Evolutionary conservation across 2,113 vertebrate genomes (phyloP), one percentile per base, ranked within the genome.

Genomic region (Hipposideros armiger): DNA sequence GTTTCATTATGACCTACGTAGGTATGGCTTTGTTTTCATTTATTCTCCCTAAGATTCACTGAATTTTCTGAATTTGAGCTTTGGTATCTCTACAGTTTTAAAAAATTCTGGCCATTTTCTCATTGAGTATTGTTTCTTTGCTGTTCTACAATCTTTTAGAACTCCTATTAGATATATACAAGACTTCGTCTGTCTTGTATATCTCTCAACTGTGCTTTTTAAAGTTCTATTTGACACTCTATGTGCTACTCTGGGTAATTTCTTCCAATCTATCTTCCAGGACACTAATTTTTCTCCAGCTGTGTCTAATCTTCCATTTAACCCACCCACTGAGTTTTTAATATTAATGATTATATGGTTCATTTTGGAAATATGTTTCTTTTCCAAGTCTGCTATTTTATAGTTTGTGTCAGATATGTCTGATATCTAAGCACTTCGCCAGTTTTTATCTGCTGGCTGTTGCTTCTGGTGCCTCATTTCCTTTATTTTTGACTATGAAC

Each of bases 281-380:
- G 82, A 91, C 58, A 62, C 77, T 97, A 93, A 94, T 97, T 97
- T 97, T 91, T 89, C 93, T 96, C 93, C 91, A 95, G 67, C 91
- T 97, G 83, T 92, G 50, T 95, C 96, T 96, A 96, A 94, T 90
- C 66, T 96, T 95, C 85, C 78, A 36, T 96, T 95, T 87, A 84
- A 90, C 54, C 77, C 45, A 92, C 80, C 45, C 20, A 30, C 69
- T 94, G 86, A 90, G 76, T 45, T 91, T 96, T 96, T 95, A 77
- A 81, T 92, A 91, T 86, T 88, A 96, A 95, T 85, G 82, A 95
- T 95, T 92, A 81, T 73, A 83, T 81, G 56, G 47, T 60, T 94
- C 69, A 82, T 95, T 93, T 93, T 94, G 72, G 64, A 97, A 83
- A 69, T 64, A 78, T 60, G 1, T 40, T 94, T 88, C 77, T 91